These are phyloP conservation scores for Cantharis lateralis DNA, from an alignment of 2,888 invertebrate genomes.

Conservation along the genomic window DNA sequence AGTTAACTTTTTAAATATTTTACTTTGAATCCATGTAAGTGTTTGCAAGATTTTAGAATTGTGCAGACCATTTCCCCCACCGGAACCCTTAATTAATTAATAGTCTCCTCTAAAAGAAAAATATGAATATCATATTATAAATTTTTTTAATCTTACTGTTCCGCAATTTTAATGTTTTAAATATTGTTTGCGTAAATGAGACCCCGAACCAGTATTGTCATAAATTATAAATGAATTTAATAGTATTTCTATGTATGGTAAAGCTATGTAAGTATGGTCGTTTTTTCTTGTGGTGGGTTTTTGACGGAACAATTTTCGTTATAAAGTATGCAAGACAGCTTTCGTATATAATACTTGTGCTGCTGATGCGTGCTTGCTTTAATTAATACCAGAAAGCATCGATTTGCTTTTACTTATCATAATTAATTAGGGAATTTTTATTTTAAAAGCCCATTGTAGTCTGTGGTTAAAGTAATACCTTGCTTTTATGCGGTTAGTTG, in stretches of 20 bases:
- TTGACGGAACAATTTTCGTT: conserved; percentile 48
- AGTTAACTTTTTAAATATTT: no score
- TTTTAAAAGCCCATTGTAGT: conserved; percentile 40
- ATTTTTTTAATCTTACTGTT: not conserved
- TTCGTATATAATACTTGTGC: conserved; percentile 29
- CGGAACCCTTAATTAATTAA: no score
- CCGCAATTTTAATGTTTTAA: not conserved
- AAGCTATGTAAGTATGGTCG: conserved; percentile 8
- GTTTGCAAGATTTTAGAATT: no score
- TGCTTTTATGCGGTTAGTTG: not conserved
- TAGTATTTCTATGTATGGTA: not conserved
- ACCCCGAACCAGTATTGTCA: not conserved
- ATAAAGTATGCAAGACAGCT: conserved; percentile 45
- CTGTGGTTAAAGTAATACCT: conserved; percentile 15
- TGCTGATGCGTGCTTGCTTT: conserved; percentile 48
- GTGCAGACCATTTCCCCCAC: no score
- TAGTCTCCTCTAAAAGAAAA: no score
- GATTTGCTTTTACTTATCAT: conserved; percentile 55
- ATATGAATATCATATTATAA: no score
- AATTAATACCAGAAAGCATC: conserved; percentile 52
- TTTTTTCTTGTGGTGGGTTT: conserved; percentile 27
- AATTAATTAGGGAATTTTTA: conserved; percentile 52
- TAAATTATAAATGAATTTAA: not conserved
- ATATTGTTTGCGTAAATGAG: not conserved
- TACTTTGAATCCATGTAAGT: no score